Base-by-base conservation (phyloP, 2,797 vertebrate genomes). In the Esox lucius region DNA sequence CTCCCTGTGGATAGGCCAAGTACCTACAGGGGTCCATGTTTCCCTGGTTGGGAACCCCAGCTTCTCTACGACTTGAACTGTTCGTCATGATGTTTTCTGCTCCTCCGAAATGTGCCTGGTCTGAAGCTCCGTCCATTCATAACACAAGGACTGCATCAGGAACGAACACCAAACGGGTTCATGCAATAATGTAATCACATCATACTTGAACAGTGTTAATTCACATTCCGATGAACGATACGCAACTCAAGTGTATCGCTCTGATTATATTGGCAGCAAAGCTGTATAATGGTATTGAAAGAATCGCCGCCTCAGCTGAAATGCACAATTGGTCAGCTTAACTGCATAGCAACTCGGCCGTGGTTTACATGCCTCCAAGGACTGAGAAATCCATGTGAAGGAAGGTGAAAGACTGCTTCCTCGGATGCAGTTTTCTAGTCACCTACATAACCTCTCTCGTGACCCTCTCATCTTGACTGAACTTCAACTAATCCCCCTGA, bases 401-500 rank as follows among this genome's bases (percentile, higher is more conserved):
- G 49, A 53, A 53, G 49, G 49, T n/a, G 49, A n/a, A n/a, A 17
- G 17, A 17, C 49, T 19, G 0, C 5, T 53, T 53, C 17, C 49
- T 53, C 19, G 49, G 5, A 16, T 53, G 17, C 49, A 53, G 17
- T 53, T 53, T 53, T 53, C 49, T 19, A 5, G 49, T 53, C 17
- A 7, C 16, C 49, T 53, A 53, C 53, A 53, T 12, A 31, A 11
- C 35, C 64, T 46, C 33, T 42, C 9, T 13, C 17, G n/a, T 75
- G 72, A 59, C 26, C 8, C 42, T 65, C 22, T 72, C 33, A 76
- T 75, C 69, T 76, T 73, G 70, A 6, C 0, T 85, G 65, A 70
- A 17, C 71, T 61, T 78, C 42, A 56, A 9, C 24, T 11, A 71
- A 82, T 68, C 73, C 75, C 66, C 2, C 6, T 65, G 49, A 51